Base-by-base conservation (phyloP, 2,797 vertebrate species). In the Ficedula albicollis region DNA sequence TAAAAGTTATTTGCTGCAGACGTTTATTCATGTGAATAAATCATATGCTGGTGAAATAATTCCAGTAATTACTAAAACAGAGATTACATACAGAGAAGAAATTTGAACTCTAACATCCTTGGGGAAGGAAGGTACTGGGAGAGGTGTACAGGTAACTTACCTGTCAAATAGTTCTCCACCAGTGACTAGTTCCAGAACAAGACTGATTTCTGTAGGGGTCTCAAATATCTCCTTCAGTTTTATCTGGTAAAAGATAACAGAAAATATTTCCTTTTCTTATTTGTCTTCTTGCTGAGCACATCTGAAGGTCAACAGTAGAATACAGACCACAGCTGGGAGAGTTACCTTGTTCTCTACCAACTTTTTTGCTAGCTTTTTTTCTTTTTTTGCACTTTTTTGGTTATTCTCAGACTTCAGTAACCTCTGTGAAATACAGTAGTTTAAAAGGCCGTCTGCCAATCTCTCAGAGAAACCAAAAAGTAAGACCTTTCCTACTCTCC, bases 221-320 rank as follows among this genome's bases (percentile, higher is more conserved):
- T 99, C 98, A 97, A 98, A 99, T 97, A 99, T 99, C 95, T 99
- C 98, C 97, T 99, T 99, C 96, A 99, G 97, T 97, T 98, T 99
- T 97, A 99, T 99, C 98, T 99, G 94, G 34, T 70, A 94, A 96
- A 96, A 96, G 38, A 97, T 22, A 87, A 49, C 18, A 80, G 59
- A 93, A 83, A 94, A 5, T 62, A 72, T 72, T 80, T 14, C 10
- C 87, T 82, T 74, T 74, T 17, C 41, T 41, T 89, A 22, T 90
- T 86, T 87, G 29, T 54, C 27, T 76, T 82, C 30, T 74, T 67
- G 41, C 4, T 22, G 16, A 72, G 15, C 16, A 13, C 19, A 56
- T 59, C 34, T 38, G 21, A 59, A 48, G 12, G 11, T 20, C 55
- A 90, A 34, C 4, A 73, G 36, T 29, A 73, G 11, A 41, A 84